Evolutionary conservation across 2,888 invertebrate species (phyloP), one percentile per base, ranked within the genome.

Genomic region (Heliconius hortense): DNA sequence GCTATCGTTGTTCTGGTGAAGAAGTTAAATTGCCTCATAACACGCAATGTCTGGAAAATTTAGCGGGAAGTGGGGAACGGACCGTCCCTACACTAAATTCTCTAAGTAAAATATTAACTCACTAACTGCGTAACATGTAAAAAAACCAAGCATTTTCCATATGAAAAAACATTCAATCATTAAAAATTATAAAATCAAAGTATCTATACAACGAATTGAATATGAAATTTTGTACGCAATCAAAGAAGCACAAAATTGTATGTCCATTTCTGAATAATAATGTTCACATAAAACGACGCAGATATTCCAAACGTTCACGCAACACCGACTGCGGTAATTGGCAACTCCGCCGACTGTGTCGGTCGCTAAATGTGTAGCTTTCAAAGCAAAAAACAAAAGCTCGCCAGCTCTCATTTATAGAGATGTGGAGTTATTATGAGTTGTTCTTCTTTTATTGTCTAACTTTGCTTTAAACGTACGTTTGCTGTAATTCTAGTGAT

Each of bases 261-360:
- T 60, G 70, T 70, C 56, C 56, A 70, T 70, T 59, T 35, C 70
- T 59, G 59, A 59, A 60, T 60, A 68, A 62, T 68, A 67, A 67
- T 60, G 26, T 72, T 63, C 62, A 68, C 67, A 56, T 60, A n/a
- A 62, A 56, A 69, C 62, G 39, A 67, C 10, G 72, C 48, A 63
- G 68, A 72, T 63, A 75, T 68, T 48, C 31, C 43, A 7, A 39
- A 21, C 24, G n/a, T 69, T 53, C 43, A 62, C 68, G 68, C 68
- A 26, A 68, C 68, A 68, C 26, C 53, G 48, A 53, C 53, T 26
- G 18, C 68, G 43, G 68, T 68, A 68, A 68, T 68, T 68, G 68
- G 68, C 68, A 53, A 43, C 68, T 68, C 64, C n/a, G 10, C 35
- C n/a, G n/a, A 13, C 31, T 35, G 35, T 35, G 21, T 64, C 63